These are phyloP conservation scores for Opisthocomus hoazin DNA, from an alignment of 2,113 vertebrate genomes.

Conservation along the genomic window DNA sequence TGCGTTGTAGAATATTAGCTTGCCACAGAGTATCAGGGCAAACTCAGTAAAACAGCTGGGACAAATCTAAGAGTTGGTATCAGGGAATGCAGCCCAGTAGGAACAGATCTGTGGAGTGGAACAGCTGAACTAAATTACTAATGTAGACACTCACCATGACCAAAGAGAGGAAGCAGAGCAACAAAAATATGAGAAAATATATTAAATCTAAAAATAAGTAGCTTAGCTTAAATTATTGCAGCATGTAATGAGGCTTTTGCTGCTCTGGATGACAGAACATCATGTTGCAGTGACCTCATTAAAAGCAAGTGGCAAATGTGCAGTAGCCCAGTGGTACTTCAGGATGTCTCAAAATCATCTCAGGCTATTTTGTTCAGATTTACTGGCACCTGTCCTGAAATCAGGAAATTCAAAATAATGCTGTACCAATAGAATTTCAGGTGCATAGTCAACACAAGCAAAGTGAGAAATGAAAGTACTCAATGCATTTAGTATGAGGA, in stretches of 20 bases:
- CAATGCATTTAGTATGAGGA: not conserved
- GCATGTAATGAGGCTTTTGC: not conserved
- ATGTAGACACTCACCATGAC: not conserved
- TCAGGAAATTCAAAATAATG: not conserved
- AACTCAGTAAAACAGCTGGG: conserved; percentile 18
- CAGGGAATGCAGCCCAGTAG: not conserved
- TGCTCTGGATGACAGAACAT: not conserved
- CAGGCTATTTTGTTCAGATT: not conserved
- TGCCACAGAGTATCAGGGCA: not conserved
- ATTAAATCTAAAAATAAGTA: not conserved
- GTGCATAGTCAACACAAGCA: not conserved
- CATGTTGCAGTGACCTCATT: not conserved
- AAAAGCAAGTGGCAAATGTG: not conserved
- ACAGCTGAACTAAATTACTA: not conserved
- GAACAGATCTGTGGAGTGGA: not conserved
- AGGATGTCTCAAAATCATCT: not conserved
- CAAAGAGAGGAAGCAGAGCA: not conserved
- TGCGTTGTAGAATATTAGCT: conserved; percentile 20
- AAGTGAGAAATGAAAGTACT: not conserved
- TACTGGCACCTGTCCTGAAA: not conserved
- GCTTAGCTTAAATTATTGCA: not conserved
- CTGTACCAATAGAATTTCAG: not conserved
- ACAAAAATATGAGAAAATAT: not conserved
- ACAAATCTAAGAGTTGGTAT: not conserved
- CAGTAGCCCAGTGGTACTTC: not conserved